Evolutionary conservation across 23 tunicate species (phyloP), one percentile per base, ranked within the genome.

Genomic region (Aplidium turbinatum): DNA sequence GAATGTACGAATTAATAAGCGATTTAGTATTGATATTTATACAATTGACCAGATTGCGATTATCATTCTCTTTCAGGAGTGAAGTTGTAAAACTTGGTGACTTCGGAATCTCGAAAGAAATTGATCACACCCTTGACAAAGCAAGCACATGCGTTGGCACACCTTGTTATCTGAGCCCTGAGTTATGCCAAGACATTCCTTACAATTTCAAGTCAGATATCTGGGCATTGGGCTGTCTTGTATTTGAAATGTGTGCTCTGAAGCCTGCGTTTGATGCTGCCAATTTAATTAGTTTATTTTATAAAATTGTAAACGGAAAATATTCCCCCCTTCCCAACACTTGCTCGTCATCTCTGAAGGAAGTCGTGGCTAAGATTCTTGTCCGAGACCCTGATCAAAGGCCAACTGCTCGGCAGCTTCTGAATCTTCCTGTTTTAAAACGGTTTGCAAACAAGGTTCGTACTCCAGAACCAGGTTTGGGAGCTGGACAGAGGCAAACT

Each of bases 141-240:
- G 97, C 97, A 23, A 79, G 57, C 46, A 90, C 97, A n/a, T 90
- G 97, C 58, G 97, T 90, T 28, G 97, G 97, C 30, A 90, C 97
- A 24, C 97, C 97, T 1, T 90, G 97, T 31, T 90, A 90, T 46
- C 80, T 90, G 4, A 90, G 97, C 57, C 97, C 97, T 0, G 97
- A 90, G 45, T 73, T 90, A 3, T 90, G 97, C 54, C 85, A 90
- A 72, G 97, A 90, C 70, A 83, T 90, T 33, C 97, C 97, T 20
- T 90, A 90, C 81, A 83, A 69, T 78, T 90, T 79, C 68, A 90
- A 90, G 69, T 90, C 97, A 1, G 97, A 90, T 68, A 70, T 90
- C n/a, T 90, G 97, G 97, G 97, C 97, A 1, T 72, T 90, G 28
- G 97, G 97, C 9, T 90, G 97, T 45, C 46, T 90, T 6, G 31